Conservation (phyloP, 2,797 vertebrate species). For the Menidia menidia region DNA sequence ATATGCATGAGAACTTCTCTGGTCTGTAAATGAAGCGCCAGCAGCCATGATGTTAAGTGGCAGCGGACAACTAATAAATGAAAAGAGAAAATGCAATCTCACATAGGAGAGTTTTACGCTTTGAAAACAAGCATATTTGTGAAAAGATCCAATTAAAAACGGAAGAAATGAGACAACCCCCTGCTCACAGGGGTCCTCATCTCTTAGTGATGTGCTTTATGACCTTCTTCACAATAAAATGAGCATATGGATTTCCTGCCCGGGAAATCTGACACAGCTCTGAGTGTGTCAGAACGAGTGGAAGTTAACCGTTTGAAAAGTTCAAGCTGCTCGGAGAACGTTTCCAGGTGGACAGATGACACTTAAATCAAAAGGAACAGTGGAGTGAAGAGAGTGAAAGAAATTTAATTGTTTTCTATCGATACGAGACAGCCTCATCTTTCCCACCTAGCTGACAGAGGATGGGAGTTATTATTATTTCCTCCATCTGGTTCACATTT, state of each 20-base stretch:
- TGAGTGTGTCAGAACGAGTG: slow-evolving; percentile 38
- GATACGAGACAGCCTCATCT: slow-evolving; percentile 23
- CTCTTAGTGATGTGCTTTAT: slow-evolving; percentile 32
- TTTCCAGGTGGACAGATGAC: slow-evolving; percentile 32
- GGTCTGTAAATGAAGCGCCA: slow-evolving; percentile 32
- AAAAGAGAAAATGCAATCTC: slow-evolving; percentile 31
- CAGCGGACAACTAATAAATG: slow-evolving; percentile 11
- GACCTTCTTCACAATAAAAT: slow-evolving; percentile 55
- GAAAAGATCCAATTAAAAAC: slow-evolving; percentile 69
- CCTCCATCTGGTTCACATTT: slow-evolving; percentile 50
- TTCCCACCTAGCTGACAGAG: slow-evolving; percentile 25
- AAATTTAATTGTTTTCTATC: slow-evolving; percentile 33
- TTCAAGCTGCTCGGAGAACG: slow-evolving; percentile 42
- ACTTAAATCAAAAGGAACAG: slow-evolving; percentile 9
- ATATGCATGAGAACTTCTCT: slow-evolving; percentile 16
- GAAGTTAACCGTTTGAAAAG: slow-evolving; percentile 60
- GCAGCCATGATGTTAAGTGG: slow-evolving; percentile 41
- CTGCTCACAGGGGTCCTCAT: slow-evolving; percentile 48
- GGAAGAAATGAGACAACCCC: slow-evolving; percentile 49
- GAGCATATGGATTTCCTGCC: slow-evolving; percentile 64
- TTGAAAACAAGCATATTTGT: slow-evolving; percentile 50
- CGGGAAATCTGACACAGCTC: slow-evolving; percentile 18
- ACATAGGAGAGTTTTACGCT: slow-evolving; percentile 35
- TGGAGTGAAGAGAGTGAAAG: neutral
- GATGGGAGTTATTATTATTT: slow-evolving; percentile 48